Conservation (phyloP, 2,113 vertebrate genomes). For the Rhabdomys dilectus region DNA sequence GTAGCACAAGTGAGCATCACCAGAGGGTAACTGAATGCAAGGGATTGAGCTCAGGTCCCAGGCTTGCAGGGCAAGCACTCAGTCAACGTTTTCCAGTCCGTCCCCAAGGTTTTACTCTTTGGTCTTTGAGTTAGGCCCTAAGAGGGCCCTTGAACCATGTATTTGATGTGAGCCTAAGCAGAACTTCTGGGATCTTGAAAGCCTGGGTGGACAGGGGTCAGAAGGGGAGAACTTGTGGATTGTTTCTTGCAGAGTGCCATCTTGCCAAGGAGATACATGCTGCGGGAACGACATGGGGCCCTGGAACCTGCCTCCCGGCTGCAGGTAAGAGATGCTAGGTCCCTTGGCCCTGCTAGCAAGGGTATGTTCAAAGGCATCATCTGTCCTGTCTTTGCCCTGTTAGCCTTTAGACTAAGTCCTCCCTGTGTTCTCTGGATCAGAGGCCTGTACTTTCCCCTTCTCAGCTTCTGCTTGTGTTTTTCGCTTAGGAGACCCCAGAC, state of each 20-base stretch:
- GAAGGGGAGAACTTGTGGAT: neutral
- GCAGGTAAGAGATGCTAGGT: slow-evolving; percentile 44
- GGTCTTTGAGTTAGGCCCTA: neutral
- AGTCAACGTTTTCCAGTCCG: neutral
- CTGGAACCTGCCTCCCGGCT: neutral
- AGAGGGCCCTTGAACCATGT: neutral
- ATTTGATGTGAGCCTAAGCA: neutral
- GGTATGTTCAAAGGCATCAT: neutral
- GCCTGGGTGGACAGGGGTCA: neutral
- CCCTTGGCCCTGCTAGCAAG: too few relatives aligned
- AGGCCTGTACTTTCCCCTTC: rapidly evolving
- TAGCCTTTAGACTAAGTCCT: neutral
- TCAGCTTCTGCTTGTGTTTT: neutral
- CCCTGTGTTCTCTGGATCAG: neutral
- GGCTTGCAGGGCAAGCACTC: too few relatives aligned
- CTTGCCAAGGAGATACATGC: slow-evolving; percentile 27
- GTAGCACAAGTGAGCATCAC: neutral
- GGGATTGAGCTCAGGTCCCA: neutral
- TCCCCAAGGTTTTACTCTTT: neutral
- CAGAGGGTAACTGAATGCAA: neutral
- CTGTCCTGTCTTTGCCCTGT: neutral
- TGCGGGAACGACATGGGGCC: slow-evolving; percentile 75
- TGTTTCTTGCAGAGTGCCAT: neutral
- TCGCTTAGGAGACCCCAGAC: slow-evolving; percentile 84
- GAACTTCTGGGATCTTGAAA: neutral